Percentiles rank a stretch among this genome's conserved stretches.
Conservation (phyloP, 2,888 invertebrate genomes). For the Elegia similella region DNA sequence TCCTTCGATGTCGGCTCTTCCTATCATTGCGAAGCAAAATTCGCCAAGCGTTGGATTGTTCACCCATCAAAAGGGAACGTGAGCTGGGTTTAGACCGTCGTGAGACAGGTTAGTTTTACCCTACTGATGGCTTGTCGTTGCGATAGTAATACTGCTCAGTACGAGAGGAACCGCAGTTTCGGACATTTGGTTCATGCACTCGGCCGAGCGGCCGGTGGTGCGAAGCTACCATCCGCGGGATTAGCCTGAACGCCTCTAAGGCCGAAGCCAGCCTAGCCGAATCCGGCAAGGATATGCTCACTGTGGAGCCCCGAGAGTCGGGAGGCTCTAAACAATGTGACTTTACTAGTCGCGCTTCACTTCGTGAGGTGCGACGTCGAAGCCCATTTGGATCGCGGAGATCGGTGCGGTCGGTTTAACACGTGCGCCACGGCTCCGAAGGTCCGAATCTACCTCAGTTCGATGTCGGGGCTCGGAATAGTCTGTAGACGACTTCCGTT, state of each 20-base stretch:
- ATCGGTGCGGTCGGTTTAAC: conserved; percentile 48
- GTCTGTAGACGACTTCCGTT: conserved; percentile 83
- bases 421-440: conserved; percentile 40
- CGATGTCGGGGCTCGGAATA: conserved; percentile 81
- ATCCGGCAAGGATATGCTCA: conserved; percentile 65
- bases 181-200: conserved; percentile 83
- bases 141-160: conserved; percentile 80
- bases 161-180: conserved; percentile 83
- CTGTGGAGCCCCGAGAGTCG: conserved; percentile 64
- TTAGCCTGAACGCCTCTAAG: conserved; percentile 83
- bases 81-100: conserved; percentile 86
- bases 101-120: conserved; percentile 84
- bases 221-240: conserved; percentile 80
- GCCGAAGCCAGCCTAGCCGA: conserved; percentile 83
- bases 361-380: conserved; percentile 52
- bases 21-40: conserved; percentile 88
- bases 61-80: conserved; percentile 84
- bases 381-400: conserved; percentile 54
- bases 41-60: conserved; percentile 88
- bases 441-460: conserved; percentile 47
- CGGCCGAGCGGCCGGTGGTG: conserved; percentile 84
- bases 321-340: conserved; percentile 73
- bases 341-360: conserved; percentile 49
- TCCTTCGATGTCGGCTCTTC: conserved; percentile 89
- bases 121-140: conserved; percentile 79